phyloP scores from a whole-genome alignment of 2,888 invertebrate genomes.

The Octonoba sinensis region DNA sequence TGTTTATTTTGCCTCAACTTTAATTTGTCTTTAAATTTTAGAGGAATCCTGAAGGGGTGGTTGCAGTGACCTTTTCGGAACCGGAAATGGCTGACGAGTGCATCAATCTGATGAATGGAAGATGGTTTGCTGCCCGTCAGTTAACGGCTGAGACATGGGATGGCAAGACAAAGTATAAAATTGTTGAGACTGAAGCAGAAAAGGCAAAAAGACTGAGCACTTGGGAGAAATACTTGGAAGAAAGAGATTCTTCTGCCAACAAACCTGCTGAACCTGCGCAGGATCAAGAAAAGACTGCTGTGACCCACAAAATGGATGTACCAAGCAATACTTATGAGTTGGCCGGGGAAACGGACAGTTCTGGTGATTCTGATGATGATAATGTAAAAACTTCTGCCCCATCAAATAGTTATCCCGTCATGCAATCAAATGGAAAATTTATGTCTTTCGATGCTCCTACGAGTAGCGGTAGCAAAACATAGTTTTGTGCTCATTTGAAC shows the following conservation, averaged over 20 bases:
- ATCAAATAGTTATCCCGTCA: constrained; percentile 22
- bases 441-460: too few species aligned
- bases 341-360: constrained; percentile 56
- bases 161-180: constrained; percentile 91
- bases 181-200: constrained; percentile 91
- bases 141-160: constrained; percentile 93
- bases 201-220: constrained; percentile 83
- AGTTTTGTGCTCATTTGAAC: too few species aligned
- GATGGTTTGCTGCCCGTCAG: constrained; percentile 89
- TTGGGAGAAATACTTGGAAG: constrained; percentile 84
- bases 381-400: not conserved
- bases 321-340: constrained; percentile 29
- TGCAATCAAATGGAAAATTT: constrained; percentile 37
- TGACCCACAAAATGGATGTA: not conserved
- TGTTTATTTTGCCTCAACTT: too few species aligned
- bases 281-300: not conserved
- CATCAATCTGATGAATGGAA: constrained; percentile 85
- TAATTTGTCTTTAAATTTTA: constrained; percentile 69
- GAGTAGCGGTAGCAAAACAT: too few species aligned
- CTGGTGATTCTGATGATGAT: constrained; percentile 53
- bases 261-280: not conserved
- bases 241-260: constrained; percentile 8
- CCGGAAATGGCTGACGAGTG: constrained; percentile 93
- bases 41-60: constrained; percentile 94
- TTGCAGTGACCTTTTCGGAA: constrained; percentile 89